Evolutionary conservation across 1,140 invertebrate genomes (phyloP).

Genomic region (Drosophila novamexicana): DNA sequence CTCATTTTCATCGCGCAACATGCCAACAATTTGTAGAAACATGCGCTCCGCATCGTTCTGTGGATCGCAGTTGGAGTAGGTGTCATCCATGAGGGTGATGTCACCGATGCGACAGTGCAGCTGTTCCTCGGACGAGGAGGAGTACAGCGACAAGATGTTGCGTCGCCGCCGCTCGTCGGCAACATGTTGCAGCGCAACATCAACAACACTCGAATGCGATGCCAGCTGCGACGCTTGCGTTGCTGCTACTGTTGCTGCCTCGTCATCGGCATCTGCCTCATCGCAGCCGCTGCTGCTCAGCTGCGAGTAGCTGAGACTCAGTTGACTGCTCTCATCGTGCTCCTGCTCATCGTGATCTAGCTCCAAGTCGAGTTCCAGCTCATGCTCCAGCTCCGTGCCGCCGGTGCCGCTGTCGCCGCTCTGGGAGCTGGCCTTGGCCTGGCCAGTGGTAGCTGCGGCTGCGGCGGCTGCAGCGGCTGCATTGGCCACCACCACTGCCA

Average conservation of each 20-base stretch:
- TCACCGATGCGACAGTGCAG: constrained; percentile 74
- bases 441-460: constrained; percentile 5
- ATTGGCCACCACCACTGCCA: constrained; percentile 60
- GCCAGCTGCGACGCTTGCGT: not conserved
- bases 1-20: constrained; percentile 84
- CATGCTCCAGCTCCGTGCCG: constrained; percentile 79
- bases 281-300: constrained; percentile 77
- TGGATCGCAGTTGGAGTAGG: constrained; percentile 79
- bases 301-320: constrained; percentile 78
- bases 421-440: constrained; percentile 70
- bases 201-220: constrained; percentile 5
- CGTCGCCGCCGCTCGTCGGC: constrained; percentile 48
- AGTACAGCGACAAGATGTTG: constrained; percentile 71
- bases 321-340: constrained; percentile 66
- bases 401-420: constrained; percentile 80
- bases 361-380: constrained; percentile 66
- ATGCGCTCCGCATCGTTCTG: constrained; percentile 83
- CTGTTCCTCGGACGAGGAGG: constrained; percentile 75
- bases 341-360: constrained; percentile 59
- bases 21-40: constrained; percentile 83
- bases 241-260: constrained; percentile 4
- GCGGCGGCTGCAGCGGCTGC: constrained; percentile 19
- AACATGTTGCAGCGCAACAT: constrained; percentile 47
- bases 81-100: constrained; percentile 82
- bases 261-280: constrained; percentile 56